These are phyloP conservation scores for Lucifuga dentata DNA, from an alignment of 2,113 vertebrate species.

Conservation along the genomic window DNA sequence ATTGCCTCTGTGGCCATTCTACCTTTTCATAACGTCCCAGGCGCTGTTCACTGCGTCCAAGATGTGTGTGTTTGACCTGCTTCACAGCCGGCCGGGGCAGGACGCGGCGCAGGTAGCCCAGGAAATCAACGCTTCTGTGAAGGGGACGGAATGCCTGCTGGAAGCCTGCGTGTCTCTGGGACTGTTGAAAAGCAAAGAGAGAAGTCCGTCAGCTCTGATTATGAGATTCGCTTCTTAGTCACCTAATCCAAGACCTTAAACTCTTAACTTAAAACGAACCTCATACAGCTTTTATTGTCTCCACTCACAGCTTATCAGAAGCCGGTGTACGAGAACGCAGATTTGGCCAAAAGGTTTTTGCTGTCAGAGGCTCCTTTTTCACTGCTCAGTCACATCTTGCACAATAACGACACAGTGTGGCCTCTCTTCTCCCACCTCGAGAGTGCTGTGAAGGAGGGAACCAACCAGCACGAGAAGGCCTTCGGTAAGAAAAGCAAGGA, in stretches of 20 bases:
- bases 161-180: slow-evolving; percentile 87
- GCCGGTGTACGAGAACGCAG: slow-evolving; percentile 86
- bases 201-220: slow-evolving; percentile 40
- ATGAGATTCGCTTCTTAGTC: background rate
- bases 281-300: background rate
- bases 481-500: slow-evolving; percentile 70
- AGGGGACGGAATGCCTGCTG: slow-evolving; percentile 85
- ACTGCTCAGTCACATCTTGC: slow-evolving; percentile 81
- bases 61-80: slow-evolving; percentile 88
- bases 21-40: slow-evolving; percentile 69
- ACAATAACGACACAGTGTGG: slow-evolving; percentile 83
- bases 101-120: slow-evolving; percentile 80
- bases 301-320: slow-evolving; percentile 45
- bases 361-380: slow-evolving; percentile 81
- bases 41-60: slow-evolving; percentile 88
- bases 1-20: slow-evolving; percentile 1
- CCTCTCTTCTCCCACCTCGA: slow-evolving; percentile 86
- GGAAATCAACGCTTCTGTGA: slow-evolving; percentile 74
- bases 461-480: slow-evolving; percentile 72
- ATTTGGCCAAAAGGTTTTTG: slow-evolving; percentile 78
- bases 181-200: slow-evolving; percentile 77
- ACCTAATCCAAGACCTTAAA: background rate
- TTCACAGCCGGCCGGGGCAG: slow-evolving; percentile 72
- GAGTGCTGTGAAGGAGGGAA: slow-evolving; percentile 82
- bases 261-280: background rate